Conservation (phyloP, 2,797 vertebrate genomes). For the Danio aesculapii region DNA sequence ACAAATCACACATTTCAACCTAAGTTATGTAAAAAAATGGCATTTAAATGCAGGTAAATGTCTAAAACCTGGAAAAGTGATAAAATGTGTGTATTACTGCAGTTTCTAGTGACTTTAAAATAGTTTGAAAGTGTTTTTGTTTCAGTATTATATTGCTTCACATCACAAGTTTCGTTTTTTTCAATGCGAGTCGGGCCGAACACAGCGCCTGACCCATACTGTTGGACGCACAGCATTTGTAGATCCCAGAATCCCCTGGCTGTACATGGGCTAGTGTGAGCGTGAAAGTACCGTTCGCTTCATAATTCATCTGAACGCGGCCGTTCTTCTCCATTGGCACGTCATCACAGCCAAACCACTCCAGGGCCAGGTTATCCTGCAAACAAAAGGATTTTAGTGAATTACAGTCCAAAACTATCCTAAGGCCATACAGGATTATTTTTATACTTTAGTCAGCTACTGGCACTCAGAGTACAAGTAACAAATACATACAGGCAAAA, state of each 20-base stretch:
- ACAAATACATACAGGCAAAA: too few species aligned
- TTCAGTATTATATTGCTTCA: not conserved
- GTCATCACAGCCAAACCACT: slow-evolving; percentile 77
- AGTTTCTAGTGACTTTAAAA: not conserved
- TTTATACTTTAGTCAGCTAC: too few species aligned
- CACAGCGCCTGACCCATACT: slow-evolving; percentile 70
- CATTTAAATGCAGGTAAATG: too few species aligned
- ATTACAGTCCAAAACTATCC: not conserved
- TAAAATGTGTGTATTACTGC: not conserved
- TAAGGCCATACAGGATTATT: too few species aligned
- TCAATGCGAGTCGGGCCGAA: slow-evolving; percentile 70
- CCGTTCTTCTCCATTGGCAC: slow-evolving; percentile 65
- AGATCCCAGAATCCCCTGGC: slow-evolving; percentile 77
- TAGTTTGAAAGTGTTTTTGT: not conserved
- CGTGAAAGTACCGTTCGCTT: slow-evolving; percentile 75
- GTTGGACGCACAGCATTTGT: slow-evolving; percentile 76
- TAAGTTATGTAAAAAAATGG: too few species aligned
- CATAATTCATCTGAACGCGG: slow-evolving; percentile 65
- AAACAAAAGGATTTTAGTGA: not conserved
- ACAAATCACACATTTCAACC: too few species aligned
- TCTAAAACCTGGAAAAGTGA: not conserved
- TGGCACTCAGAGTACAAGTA: too few species aligned
- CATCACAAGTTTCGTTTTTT: slow-evolving; percentile 36
- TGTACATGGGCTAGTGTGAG: slow-evolving; percentile 72
- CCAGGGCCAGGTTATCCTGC: slow-evolving; percentile 81